Conservation (phyloP, 2,888 invertebrate species). For the Trichopoda pennipes region DNA sequence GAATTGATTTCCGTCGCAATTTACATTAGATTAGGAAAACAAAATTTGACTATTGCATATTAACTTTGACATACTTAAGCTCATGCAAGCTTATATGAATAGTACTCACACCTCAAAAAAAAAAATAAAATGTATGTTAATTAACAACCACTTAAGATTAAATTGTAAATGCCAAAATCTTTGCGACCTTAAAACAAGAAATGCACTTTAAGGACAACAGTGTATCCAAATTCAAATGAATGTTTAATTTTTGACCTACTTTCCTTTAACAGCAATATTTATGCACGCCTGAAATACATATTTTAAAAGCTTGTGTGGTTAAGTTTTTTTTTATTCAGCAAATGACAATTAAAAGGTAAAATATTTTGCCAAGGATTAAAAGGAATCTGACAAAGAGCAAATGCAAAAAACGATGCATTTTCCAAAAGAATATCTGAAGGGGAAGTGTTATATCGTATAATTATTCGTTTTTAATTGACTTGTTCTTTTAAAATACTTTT, state of each 20-base stretch:
- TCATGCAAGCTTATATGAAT: too few species aligned
- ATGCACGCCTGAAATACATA: not conserved
- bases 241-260: not conserved
- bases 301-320: not conserved
- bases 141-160: constrained; percentile 3
- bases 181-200: not conserved
- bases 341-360: constrained; percentile 6
- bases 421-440: not conserved
- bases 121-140: not conserved
- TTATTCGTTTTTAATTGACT: too few species aligned
- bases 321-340: not conserved
- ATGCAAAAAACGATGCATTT: not conserved
- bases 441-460: too few species aligned
- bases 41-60: too few species aligned
- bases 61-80: too few species aligned
- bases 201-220: not conserved
- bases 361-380: constrained; percentile 20
- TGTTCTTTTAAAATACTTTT: too few species aligned
- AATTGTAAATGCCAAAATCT: constrained; percentile 1
- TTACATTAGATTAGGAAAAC: too few species aligned
- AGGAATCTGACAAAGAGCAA: not conserved
- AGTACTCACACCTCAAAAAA: too few species aligned
- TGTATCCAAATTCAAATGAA: not conserved
- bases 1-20: too few species aligned
- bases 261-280: not conserved